phyloP scores from a whole-genome alignment of 2,888 invertebrate genomes.

The Vandiemenella viatica region DNA sequence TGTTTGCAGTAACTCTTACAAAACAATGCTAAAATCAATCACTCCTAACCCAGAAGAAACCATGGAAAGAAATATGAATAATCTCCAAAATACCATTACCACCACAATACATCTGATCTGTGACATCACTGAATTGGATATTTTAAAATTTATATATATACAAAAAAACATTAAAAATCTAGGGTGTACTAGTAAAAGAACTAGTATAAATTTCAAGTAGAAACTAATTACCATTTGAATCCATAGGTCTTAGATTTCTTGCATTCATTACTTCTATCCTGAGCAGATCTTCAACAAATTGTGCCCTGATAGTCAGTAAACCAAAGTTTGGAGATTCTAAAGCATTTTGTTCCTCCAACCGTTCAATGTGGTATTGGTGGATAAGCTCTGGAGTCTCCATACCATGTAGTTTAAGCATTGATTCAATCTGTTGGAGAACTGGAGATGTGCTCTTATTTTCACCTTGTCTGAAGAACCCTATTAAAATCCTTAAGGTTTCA shows the following conservation, averaged over 20 bases:
- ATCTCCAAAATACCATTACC: no score
- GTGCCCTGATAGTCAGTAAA: constrained; percentile 60
- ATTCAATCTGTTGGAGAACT: constrained; percentile 36
- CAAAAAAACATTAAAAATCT: no score
- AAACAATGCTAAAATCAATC: no score
- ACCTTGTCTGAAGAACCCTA: constrained; percentile 69
- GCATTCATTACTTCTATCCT: constrained; percentile 81
- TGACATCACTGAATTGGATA: no score
- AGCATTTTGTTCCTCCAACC: constrained; percentile 50
- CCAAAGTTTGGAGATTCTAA: constrained; percentile 49
- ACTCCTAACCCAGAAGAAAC: no score
- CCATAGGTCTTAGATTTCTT: constrained; percentile 69
- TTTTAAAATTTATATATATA: no score
- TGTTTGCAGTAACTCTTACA: no score
- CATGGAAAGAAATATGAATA: no score
- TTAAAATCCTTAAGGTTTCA: constrained; percentile 70
- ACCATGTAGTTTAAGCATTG: constrained; percentile 64
- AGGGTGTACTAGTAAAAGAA: no score
- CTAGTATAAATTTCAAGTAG: background rate
- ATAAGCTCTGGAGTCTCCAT: constrained; percentile 79
- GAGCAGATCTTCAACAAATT: constrained; percentile 53
- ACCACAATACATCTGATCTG: no score
- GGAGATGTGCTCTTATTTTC: constrained; percentile 16
- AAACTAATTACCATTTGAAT: constrained; percentile 61
- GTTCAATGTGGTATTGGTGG: constrained; percentile 53